These are phyloP conservation scores for Cyanistes caeruleus DNA, from an alignment of 2,113 vertebrate species.

Conservation along the genomic window DNA sequence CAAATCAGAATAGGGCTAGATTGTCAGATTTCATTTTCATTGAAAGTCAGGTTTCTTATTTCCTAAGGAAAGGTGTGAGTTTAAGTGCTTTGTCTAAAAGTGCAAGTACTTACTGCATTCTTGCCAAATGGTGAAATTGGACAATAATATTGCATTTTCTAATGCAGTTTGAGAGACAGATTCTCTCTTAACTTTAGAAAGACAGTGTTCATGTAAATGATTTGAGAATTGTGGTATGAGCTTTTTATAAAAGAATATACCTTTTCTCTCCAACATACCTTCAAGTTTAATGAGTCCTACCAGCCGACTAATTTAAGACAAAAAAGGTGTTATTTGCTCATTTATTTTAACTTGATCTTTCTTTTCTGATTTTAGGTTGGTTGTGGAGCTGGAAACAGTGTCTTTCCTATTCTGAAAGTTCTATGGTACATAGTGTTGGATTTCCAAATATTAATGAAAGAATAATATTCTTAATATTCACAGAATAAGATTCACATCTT, in stretches of 20 bases:
- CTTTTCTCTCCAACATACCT: background rate
- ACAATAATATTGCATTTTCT: background rate
- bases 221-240: background rate
- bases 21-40: background rate
- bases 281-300: background rate
- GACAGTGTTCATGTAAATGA: background rate
- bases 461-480: too few species aligned
- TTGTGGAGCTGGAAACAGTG: slow-evolving; percentile 92
- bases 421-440: slow-evolving; percentile 74
- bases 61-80: background rate
- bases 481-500: background rate
- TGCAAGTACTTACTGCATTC: background rate
- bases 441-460: background rate
- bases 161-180: background rate
- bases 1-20: background rate
- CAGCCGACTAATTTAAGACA: background rate
- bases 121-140: background rate
- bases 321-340: background rate
- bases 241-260: background rate
- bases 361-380: slow-evolving; percentile 81
- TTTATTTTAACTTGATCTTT: slow-evolving; percentile 26
- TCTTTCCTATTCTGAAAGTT: slow-evolving; percentile 87
- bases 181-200: background rate
- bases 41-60: background rate
- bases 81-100: background rate